Evolutionary conservation across 2,113 vertebrate species (phyloP), one percentile per base, ranked within the genome.

Genomic region (Anas platyrhynchos): DNA sequence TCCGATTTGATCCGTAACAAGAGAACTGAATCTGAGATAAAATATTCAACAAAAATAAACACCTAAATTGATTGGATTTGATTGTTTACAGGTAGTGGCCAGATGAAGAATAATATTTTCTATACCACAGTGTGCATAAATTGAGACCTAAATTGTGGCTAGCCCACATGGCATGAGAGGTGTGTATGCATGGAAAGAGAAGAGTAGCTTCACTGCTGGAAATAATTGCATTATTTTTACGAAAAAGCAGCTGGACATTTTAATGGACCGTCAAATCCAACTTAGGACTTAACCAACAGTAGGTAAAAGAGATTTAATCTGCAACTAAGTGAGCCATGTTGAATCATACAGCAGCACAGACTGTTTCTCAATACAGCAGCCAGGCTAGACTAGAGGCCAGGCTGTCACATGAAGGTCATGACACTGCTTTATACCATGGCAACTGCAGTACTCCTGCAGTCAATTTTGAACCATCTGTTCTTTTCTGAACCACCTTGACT

Each of bases 291-390:
- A 48, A 29, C 17, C 54, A 89, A 31, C 1, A 74, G 16, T 22
- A 56, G 15, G 6, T 55, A 34, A 79, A 59, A 80, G 36, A 69
- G 50, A 22, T 5, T 58, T 23, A 46, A 0, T 52, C 41, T 38
- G 9, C 26, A 14, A 59, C 27, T 55, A 0, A 15, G 7, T 44
- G 32, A 41, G 1, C 7, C 36, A 2, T 9, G 17, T 0, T 16
- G 17, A 22, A 69, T 76, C 13, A 36, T 56, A 16, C 11, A 52
- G 20, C 4, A 79, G 21, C 36, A 54, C 29, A 78, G 17, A 16
- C 31, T 46, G 27, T 56, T 90, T 79, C 77, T 52, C 9, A 5
- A 12, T 43, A 74, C 52, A 82, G 27, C 16, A 72, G 6, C 5
- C 56, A 79, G 87, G 5, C 2, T 20, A 63, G 9, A 7, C 25